Base-by-base conservation (phyloP, 2,888 invertebrate genomes). In the Hypomecis atomaria region DNA sequence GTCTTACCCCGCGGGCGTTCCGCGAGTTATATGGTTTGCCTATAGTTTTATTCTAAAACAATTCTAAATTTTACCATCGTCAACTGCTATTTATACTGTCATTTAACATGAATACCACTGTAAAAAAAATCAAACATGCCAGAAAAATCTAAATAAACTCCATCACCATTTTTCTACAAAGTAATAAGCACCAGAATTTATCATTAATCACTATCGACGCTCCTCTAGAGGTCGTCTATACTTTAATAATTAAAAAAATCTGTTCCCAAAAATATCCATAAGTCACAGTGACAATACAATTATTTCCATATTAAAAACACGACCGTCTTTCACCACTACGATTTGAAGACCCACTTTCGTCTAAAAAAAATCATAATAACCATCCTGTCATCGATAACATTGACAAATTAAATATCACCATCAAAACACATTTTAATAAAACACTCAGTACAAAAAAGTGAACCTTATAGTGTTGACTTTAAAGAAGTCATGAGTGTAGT, bases 371-470 rank as follows among this genome's bases (percentile, higher is more conserved):
- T 73, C 75, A 68, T 85, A 87, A 88, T 90, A 89, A 88, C 86
- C 78, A 84, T 79, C 69, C 87, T 89, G 88, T 89, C 91, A 89
- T 80, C 82, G 78, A 78, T 81, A 88, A 89, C 89, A 89, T 88
- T 91, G 90, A 92, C 90, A 90, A 90, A 91, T 91, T 90, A 89
- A 90, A 90, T 86, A 89, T 85, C 85, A 87, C 84, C 84, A 81
- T 71, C 55, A 23, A 69, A 69, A 52, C 70, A 73, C 59, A 71
- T 5, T 38, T 47, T 40, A 40, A 40, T 2, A 40, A 40, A 10
- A 36, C 23, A 36, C 23, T 13, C 10, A 38, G 3, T 23, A n/a
- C 33, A 23, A 11, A 23, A 9, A 56, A 67, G 66, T 52, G 49
- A 66, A 69, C 71, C 69, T 75, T 79, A 78, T 60, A 6, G 0